A percentile compares a stretch with the other conserved stretches of the same genome.
These are phyloP conservation scores for Arion vulgaris DNA, from an alignment of 1,140 invertebrate species.

Conservation along the genomic window DNA sequence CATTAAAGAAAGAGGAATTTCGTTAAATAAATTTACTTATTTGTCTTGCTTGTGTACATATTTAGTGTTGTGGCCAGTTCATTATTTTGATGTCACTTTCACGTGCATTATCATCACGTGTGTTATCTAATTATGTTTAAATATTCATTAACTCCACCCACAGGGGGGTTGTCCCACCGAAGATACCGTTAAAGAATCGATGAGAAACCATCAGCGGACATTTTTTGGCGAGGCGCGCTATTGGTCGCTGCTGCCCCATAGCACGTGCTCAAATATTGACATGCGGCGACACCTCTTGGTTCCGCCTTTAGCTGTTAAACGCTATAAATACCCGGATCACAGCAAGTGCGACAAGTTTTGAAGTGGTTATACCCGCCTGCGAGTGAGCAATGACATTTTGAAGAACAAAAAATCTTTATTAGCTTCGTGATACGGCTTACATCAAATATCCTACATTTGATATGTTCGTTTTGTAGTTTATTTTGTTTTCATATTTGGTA, in stretches of 20 bases:
- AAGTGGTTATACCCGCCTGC: neutral
- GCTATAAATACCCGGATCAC: neutral
- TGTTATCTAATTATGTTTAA: neutral
- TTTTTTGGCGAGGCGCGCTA: constrained; percentile 24
- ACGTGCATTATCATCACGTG: no score
- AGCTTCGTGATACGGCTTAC: neutral
- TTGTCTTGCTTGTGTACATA: no score
- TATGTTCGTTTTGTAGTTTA: no score
- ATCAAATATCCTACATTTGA: neutral
- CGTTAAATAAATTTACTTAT: no score
- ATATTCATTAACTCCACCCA: neutral
- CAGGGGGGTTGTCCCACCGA: neutral
- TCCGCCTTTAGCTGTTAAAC: neutral
- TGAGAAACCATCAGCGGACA: neutral
- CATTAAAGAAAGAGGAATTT: no score
- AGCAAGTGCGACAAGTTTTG: neutral
- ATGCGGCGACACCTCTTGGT: constrained; percentile 15
- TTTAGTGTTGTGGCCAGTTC: no score
- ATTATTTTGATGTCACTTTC: no score
- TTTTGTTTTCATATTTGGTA: no score
- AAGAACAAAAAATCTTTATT: neutral
- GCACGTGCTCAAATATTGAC: constrained; percentile 34
- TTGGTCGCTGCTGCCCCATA: constrained; percentile 19
- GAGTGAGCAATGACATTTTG: neutral
- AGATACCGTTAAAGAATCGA: constrained; percentile 10